These are phyloP conservation scores for Balearica regulorum DNA, from an alignment of 2,797 vertebrate genomes.

Conservation along the genomic window DNA sequence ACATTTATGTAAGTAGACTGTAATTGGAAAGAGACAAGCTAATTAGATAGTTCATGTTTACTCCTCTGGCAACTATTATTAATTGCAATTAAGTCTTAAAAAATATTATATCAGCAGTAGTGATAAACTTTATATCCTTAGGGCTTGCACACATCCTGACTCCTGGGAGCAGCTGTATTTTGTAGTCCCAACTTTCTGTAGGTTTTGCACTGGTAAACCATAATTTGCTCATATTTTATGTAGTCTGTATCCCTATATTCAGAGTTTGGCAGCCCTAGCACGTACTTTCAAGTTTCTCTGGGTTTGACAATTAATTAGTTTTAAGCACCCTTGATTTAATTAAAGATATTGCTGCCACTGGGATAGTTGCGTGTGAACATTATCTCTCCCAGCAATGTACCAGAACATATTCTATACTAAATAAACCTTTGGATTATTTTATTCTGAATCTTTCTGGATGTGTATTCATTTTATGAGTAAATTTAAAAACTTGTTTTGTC, in stretches of 20 bases:
- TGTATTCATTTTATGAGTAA: neutral
- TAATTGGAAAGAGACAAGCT: neutral
- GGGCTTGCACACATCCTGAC: neutral
- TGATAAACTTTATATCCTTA: neutral
- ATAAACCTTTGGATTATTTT: neutral
- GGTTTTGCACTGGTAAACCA: neutral
- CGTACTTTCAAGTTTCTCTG: neutral
- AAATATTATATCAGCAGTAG: neutral
- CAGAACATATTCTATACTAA: neutral
- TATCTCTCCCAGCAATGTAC: neutral
- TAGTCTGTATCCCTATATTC: neutral
- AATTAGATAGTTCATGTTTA: slow-evolving; percentile 6
- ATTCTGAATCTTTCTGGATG: neutral
- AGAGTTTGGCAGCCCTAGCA: neutral
- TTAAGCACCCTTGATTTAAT: slow-evolving; percentile 12
- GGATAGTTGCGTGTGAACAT: neutral
- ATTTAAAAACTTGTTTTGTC: neutral
- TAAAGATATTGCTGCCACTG: neutral
- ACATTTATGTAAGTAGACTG: neutral
- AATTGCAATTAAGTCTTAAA: slow-evolving; percentile 28
- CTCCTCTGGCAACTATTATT: neutral
- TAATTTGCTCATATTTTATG: neutral
- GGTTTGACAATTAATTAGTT: slow-evolving; percentile 8
- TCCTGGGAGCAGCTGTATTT: neutral
- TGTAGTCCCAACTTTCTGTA: neutral